A percentile compares a stretch with the other conserved stretches of the same genome.
Evolutionary conservation across 2,113 vertebrate genomes (phyloP).

Genomic region (Rhynchopsitta pachyrhyncha): DNA sequence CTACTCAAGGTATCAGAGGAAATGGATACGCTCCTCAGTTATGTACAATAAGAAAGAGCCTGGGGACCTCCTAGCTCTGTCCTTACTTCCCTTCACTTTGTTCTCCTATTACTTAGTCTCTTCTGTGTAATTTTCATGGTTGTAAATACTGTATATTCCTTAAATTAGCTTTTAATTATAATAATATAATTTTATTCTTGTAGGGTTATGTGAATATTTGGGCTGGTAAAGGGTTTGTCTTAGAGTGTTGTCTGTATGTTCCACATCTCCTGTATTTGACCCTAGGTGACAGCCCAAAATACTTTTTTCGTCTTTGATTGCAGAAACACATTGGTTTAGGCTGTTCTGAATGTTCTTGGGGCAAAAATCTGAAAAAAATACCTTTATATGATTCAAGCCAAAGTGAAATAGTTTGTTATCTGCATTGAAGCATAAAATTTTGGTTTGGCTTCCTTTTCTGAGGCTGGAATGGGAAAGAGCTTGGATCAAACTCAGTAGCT

Average conservation of each 20-base stretch:
- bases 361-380: background rate
- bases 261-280: background rate
- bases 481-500: background rate
- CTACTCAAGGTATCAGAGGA: background rate
- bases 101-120: background rate
- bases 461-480: background rate
- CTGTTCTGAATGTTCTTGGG: background rate
- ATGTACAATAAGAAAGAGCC: background rate
- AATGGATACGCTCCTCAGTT: background rate
- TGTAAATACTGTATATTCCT: slow-evolving; percentile 71
- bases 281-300: background rate
- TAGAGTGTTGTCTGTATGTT: background rate
- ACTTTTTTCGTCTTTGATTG: background rate
- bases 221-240: background rate
- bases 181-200: slow-evolving; percentile 65
- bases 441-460: background rate
- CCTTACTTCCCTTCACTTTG: background rate
- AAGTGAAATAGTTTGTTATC: background rate
- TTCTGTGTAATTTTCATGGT: background rate
- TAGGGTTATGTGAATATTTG: slow-evolving; percentile 38
- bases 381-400: background rate
- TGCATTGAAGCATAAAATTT: background rate
- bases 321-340: background rate
- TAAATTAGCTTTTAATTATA: slow-evolving; percentile 57
- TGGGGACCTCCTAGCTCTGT: background rate